These are phyloP conservation scores for Acrocephalus scirpaceus DNA, from an alignment of 2,797 vertebrate species.

Conservation along the genomic window DNA sequence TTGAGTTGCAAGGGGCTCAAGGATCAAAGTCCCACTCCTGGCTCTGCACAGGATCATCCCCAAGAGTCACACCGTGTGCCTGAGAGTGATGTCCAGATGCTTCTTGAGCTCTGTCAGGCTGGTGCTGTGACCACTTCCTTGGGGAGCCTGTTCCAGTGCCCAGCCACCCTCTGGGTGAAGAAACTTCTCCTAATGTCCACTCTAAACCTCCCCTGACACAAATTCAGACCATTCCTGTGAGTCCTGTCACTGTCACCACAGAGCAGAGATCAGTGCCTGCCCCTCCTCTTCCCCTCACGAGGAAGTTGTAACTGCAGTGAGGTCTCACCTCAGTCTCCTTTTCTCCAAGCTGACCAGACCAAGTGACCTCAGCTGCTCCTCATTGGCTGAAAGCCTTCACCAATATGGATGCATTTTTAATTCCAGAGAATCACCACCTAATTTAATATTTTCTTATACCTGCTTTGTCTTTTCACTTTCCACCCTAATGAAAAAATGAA, in stretches of 20 bases:
- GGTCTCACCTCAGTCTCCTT: not conserved
- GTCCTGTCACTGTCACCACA: not conserved
- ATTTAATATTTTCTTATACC: not conserved
- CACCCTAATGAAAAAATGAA: not conserved
- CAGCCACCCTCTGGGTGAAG: not conserved
- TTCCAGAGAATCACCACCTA: not conserved
- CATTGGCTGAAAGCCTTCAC: not conserved
- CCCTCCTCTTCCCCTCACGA: accelerated
- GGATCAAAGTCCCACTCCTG: not conserved
- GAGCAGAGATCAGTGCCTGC: not conserved
- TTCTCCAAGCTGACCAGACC: not conserved
- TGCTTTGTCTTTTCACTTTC: not conserved
- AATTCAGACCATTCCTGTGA: not conserved
- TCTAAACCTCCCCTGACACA: not conserved
- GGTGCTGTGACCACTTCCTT: not conserved
- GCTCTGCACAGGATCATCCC: not conserved
- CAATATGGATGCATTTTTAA: not conserved
- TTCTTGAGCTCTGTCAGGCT: not conserved
- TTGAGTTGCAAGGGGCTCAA: not conserved
- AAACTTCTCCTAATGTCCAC: not conserved
- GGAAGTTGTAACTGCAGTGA: not conserved
- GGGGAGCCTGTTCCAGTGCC: not conserved
- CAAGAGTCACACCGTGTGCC: not conserved
- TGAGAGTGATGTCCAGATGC: accelerated
- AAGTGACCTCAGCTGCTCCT: not conserved